Evolutionary conservation across 2,888 invertebrate species (phyloP).

Genomic region (Diabrotica balteata): DNA sequence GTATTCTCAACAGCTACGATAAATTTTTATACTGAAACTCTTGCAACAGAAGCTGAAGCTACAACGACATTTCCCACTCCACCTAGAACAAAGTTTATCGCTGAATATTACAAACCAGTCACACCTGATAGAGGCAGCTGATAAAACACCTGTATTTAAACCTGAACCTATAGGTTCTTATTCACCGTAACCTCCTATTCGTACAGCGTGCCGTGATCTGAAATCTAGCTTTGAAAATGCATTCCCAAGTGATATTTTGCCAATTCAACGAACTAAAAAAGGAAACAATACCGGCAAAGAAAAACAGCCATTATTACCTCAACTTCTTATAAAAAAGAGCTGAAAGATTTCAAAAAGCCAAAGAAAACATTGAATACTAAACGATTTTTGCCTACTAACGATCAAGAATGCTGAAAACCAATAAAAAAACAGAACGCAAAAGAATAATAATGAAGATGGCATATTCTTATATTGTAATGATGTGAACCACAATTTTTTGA

Average conservation of each 20-base stretch:
- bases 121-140: neutral
- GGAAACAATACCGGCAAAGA: conserved; percentile 4
- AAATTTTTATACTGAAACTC: neutral
- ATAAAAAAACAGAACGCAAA: too few relatives aligned
- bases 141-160: neutral
- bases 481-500: too few relatives aligned
- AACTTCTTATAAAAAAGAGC: too few relatives aligned
- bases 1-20: neutral
- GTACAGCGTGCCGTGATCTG: neutral
- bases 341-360: too few relatives aligned
- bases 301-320: conserved; percentile 8
- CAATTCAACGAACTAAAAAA: conserved; percentile 7
- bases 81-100: neutral
- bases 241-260: conserved; percentile 8
- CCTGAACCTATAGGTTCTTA: conserved; percentile 2
- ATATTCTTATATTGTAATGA: too few relatives aligned
- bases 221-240: conserved; percentile 3
- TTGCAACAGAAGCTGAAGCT: neutral
- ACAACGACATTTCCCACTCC: neutral
- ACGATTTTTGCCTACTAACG: too few relatives aligned
- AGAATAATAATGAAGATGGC: too few relatives aligned
- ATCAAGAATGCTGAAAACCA: too few relatives aligned
- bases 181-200: neutral
- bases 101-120: neutral
- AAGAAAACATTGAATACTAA: too few relatives aligned